Percentiles rank a stretch among this genome's conserved stretches.
These are phyloP conservation scores for Gallinago nigripennis DNA, from an alignment of 2,797 vertebrate genomes.

Conservation along the genomic window DNA sequence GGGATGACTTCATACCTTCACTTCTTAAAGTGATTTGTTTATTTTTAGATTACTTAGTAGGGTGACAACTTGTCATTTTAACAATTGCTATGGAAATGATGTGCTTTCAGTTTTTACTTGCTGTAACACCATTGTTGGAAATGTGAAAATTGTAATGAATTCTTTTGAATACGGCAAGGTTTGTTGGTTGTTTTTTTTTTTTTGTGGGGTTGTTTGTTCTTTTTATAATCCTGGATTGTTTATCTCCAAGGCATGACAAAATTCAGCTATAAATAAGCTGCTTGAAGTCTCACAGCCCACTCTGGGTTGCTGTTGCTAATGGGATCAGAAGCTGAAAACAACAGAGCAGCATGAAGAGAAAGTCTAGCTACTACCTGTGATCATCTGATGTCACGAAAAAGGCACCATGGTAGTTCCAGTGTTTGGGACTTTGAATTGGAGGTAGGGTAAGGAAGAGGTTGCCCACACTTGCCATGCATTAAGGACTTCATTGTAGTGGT, in stretches of 20 bases:
- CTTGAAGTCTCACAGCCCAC: not conserved
- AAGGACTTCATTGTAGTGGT: not conserved
- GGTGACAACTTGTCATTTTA: not conserved
- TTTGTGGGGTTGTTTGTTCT: not conserved
- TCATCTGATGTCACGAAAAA: not conserved
- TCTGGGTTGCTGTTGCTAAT: not conserved
- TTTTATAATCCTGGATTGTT: not conserved
- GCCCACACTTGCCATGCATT: not conserved
- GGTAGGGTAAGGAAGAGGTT: not conserved
- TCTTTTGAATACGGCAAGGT: not conserved
- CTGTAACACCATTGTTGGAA: not conserved
- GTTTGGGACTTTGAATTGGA: not conserved
- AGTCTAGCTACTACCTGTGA: not conserved
- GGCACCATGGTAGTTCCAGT: not conserved
- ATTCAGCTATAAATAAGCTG: not conserved
- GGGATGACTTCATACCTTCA: not conserved
- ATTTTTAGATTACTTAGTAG: not conserved
- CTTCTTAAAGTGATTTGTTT: not conserved
- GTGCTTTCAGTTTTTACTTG: not conserved
- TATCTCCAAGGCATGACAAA: not conserved
- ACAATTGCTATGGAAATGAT: not conserved
- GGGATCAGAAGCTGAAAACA: not conserved
- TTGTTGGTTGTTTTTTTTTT: not conserved
- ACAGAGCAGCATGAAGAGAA: not conserved
- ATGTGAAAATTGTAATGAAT: not conserved